These are phyloP conservation scores for Sabellastarte sp. DNA, from an alignment of 2,888 invertebrate genomes.

Conservation along the genomic window DNA sequence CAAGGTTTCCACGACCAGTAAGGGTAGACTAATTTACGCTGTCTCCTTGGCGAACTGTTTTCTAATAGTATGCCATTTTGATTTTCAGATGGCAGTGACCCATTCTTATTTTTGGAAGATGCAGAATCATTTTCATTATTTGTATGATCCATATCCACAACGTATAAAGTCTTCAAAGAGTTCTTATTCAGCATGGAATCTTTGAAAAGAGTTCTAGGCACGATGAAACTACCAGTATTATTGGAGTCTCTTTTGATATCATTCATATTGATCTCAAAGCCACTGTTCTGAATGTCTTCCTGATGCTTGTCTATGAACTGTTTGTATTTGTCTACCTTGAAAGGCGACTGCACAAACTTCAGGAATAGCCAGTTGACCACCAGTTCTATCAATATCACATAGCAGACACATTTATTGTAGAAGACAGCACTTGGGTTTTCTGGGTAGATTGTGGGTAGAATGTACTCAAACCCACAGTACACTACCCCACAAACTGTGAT, in stretches of 20 bases:
- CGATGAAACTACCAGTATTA: not conserved
- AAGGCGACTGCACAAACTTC: slow-evolving; percentile 38
- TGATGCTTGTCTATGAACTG: slow-evolving; percentile 19
- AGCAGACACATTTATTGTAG: slow-evolving; percentile 27
- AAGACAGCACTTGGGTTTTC: slow-evolving; percentile 15
- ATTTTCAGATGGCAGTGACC: not conserved
- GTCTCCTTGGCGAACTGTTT: not conserved
- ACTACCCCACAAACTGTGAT: slow-evolving; percentile 25
- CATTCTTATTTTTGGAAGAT: not conserved
- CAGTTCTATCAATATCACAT: slow-evolving; percentile 38
- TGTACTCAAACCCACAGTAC: slow-evolving; percentile 32
- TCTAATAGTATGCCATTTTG: not conserved
- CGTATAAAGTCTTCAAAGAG: not conserved
- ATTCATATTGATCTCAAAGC: slow-evolving; percentile 28
- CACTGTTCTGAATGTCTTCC: slow-evolving; percentile 15
- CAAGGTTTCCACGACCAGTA: slow-evolving; percentile 56
- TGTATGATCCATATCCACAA: not conserved
- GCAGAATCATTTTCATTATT: no score
- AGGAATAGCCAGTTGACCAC: slow-evolving; percentile 45
- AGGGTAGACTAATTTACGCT: slow-evolving; percentile 35
- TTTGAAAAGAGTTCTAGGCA: not conserved
- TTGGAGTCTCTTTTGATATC: slow-evolving; percentile 13
- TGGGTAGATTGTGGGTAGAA: slow-evolving; percentile 40
- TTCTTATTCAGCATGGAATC: not conserved
- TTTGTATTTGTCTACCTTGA: slow-evolving; percentile 31